Evolutionary conservation across 2,888 invertebrate species (phyloP), one percentile per base, ranked within the genome.

Genomic region (Dasysyrphus albostriatus): DNA sequence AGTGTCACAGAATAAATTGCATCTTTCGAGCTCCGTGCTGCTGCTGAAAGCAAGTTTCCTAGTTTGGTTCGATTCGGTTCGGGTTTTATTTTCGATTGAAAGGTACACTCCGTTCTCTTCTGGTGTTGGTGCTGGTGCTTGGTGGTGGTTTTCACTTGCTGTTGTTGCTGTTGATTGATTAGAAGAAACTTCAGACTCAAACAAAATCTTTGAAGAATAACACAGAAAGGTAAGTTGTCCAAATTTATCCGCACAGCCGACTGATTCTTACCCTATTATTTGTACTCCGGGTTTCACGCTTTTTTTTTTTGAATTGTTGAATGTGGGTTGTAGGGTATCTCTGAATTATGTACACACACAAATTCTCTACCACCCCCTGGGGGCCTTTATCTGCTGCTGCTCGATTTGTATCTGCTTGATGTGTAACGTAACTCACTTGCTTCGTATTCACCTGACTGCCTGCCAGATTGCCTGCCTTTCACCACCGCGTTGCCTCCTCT

Each of bases 371-470:
- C 42, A 72, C 44, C 77, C 77, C 72, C 65, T 49, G 42, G 79
- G 79, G 39, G 70, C 49, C 12, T 37, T 74, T 73, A 32, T 29
- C 32, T 49, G 73, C 34, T 65, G 51, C 51, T 54, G 32, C 39
- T 72, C 29, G 29, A 70, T 74, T 79, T 49, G 29, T 72, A 32
- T 79, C 47, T 61, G 61, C 72, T 79, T 72, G 51, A 80, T 84
- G 72, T 84, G 67, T 75, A 70, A 79, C 79, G 19, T 49, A 61
- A 34, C 49, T 47, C 19, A 32, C 65, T 65, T 73, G 67, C 65
- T 78, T 34, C 59, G 61, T 39, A 79, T 75, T 79, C 75, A 83
- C 79, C 75, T 83, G 79, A 79, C 70, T 74, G 69, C 51, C 47
- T 39, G 69, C 29, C 61, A 39, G 16, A 12, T 32, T 49, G 19